phyloP scores from a whole-genome alignment of 2,888 invertebrate genomes.

The Phanerotoma sp. region DNA sequence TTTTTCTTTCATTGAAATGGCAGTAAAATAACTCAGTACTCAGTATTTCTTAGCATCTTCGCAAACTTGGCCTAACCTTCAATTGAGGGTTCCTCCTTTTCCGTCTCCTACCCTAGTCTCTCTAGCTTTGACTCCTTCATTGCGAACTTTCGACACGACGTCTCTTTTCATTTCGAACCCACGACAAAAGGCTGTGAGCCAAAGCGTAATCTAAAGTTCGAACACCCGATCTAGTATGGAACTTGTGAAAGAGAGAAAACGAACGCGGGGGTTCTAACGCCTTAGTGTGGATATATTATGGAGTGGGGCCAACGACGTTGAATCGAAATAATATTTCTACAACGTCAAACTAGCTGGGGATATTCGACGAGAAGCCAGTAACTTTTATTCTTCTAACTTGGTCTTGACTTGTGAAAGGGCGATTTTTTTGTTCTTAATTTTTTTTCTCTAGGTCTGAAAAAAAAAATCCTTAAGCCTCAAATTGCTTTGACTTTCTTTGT shows the following conservation, averaged over 20 bases:
- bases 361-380: slow-evolving; percentile 24
- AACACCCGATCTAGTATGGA: slow-evolving; percentile 35
- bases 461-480: too few relatives aligned
- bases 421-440: too few relatives aligned
- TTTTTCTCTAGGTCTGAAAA: too few relatives aligned
- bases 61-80: neutral
- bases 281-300: neutral
- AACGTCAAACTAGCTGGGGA: slow-evolving; percentile 1
- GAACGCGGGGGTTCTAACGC: slow-evolving; percentile 9
- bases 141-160: slow-evolving; percentile 47
- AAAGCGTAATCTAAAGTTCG: slow-evolving; percentile 49
- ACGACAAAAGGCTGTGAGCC: slow-evolving; percentile 40
- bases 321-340: slow-evolving; percentile 33
- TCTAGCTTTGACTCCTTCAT: slow-evolving; percentile 28
- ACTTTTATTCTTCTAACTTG: slow-evolving; percentile 17
- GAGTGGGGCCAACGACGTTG: slow-evolving; percentile 12
- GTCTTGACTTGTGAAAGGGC: too few relatives aligned
- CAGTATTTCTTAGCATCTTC: too few relatives aligned
- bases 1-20: too few relatives aligned
- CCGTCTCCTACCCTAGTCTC: slow-evolving; percentile 26
- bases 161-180: slow-evolving; percentile 46
- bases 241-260: slow-evolving; percentile 24
- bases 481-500: too few relatives aligned
- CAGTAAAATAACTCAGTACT: too few relatives aligned
- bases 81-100: neutral